Percentiles rank a stretch among this genome's conserved stretches.
These are phyloP conservation scores for Apamea epomidion DNA, from an alignment of 2,888 invertebrate species.

Conservation along the genomic window DNA sequence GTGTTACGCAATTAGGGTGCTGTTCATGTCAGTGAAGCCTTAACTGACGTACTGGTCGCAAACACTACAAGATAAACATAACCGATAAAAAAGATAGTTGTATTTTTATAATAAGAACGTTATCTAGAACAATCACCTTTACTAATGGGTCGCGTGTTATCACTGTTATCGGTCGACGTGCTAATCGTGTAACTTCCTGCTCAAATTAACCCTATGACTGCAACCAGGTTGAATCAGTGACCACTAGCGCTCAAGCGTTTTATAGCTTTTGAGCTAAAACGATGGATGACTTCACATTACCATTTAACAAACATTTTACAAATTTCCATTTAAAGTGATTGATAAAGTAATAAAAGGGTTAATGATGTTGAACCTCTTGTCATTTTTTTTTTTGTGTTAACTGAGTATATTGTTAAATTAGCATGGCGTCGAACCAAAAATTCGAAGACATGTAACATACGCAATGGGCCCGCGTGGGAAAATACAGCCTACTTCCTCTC, in stretches of 20 bases:
- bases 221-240: conserved; percentile 42
- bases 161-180: conserved; percentile 63
- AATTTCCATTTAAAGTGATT: conserved; percentile 48
- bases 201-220: conserved; percentile 50
- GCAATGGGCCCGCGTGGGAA: background rate
- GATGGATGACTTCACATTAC: conserved; percentile 31
- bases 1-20: no score
- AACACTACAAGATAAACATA: conserved; percentile 63
- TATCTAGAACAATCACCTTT: conserved; percentile 75
- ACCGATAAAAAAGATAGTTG: conserved; percentile 60
- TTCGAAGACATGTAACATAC: background rate
- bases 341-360: conserved; percentile 37
- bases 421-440: background rate
- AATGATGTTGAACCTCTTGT: conserved; percentile 26
- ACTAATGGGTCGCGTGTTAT: conserved; percentile 70
- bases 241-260: conserved; percentile 25
- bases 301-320: background rate
- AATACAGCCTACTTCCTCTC: background rate
- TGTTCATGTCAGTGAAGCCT: conserved; percentile 11
- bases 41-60: conserved; percentile 44
- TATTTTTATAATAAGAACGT: conserved; percentile 63
- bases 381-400: conserved; percentile 11
- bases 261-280: conserved; percentile 40
- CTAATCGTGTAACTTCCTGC: conserved; percentile 56
- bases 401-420: conserved; percentile 2